Percentiles rank a stretch among this genome's conserved stretches.
Conservation (phyloP, 2,797 vertebrate species). For the Epinephelus malabaricus region DNA sequence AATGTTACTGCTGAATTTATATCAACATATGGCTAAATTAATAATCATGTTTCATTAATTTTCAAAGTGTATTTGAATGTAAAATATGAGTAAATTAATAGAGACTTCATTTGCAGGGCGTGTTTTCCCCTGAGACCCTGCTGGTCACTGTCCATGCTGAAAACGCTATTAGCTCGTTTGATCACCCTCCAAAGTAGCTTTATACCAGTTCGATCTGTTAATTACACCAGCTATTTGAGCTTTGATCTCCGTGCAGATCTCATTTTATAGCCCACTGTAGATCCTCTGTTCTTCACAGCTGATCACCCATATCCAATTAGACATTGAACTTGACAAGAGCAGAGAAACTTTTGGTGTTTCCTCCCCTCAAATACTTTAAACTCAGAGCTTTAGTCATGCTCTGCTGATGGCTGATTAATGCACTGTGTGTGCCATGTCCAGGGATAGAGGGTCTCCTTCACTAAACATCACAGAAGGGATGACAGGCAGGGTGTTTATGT, state of each 20-base stretch:
- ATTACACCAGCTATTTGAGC: slow-evolving; percentile 70
- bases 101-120: neutral
- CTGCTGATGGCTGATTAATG: slow-evolving; percentile 80
- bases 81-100: neutral
- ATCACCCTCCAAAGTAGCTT: slow-evolving; percentile 49
- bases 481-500: slow-evolving; percentile 39
- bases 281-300: slow-evolving; percentile 57
- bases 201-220: slow-evolving; percentile 53
- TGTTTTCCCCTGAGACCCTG: neutral
- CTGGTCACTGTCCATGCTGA: slow-evolving; percentile 5
- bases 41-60: neutral
- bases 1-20: neutral
- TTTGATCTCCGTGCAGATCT: slow-evolving; percentile 71
- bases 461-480: slow-evolving; percentile 41
- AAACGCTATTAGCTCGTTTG: slow-evolving; percentile 49
- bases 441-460: slow-evolving; percentile 58
- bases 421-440: slow-evolving; percentile 64
- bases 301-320: slow-evolving; percentile 83
- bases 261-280: slow-evolving; percentile 64
- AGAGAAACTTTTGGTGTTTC: slow-evolving; percentile 63
- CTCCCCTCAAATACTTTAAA: slow-evolving; percentile 59
- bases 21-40: neutral
- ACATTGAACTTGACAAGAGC: slow-evolving; percentile 74
- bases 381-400: slow-evolving; percentile 70
- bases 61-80: neutral